Evolutionary conservation across 2,113 vertebrate genomes (phyloP).

Genomic region (Leucopsar rothschildi): DNA sequence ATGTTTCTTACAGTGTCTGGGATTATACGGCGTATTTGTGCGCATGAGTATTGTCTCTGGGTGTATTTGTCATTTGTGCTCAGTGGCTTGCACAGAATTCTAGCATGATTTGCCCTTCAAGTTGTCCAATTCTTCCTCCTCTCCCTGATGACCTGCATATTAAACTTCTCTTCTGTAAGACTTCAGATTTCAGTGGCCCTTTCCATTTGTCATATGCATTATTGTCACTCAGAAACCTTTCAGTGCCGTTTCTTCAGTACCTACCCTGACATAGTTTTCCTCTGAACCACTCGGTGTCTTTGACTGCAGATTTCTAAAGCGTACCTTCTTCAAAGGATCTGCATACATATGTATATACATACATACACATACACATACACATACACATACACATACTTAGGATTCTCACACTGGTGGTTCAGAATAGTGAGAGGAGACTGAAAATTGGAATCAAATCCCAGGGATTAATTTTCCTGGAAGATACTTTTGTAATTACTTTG

Average conservation of each 20-base stretch:
- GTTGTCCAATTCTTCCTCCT: slow-evolving; percentile 58
- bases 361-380: neutral
- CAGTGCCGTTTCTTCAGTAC: neutral
- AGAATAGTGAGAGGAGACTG: neutral
- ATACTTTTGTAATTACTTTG: neutral
- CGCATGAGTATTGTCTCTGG: slow-evolving; percentile 49
- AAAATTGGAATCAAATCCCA: neutral
- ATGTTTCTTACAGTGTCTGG: slow-evolving; percentile 66
- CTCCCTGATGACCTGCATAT: slow-evolving; percentile 60
- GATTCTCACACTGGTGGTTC: neutral
- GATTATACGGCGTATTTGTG: slow-evolving; percentile 33
- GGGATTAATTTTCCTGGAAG: neutral
- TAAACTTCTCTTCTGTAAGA: slow-evolving; percentile 60
- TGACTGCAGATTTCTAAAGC: neutral
- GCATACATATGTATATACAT: neutral
- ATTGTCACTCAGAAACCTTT: slow-evolving; percentile 56
- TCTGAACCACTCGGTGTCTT: neutral
- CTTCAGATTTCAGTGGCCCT: slow-evolving; percentile 51
- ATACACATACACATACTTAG: neutral
- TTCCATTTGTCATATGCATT: slow-evolving; percentile 59
- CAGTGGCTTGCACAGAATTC: slow-evolving; percentile 54
- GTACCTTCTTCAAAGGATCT: neutral
- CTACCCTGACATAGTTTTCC: neutral
- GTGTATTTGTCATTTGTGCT: slow-evolving; percentile 63
- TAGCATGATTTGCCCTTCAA: slow-evolving; percentile 64